A percentile compares a stretch with the other conserved stretches of the same genome.
Conservation (phyloP, 2,113 vertebrate species). For the Drymodes brunneopygia region DNA sequence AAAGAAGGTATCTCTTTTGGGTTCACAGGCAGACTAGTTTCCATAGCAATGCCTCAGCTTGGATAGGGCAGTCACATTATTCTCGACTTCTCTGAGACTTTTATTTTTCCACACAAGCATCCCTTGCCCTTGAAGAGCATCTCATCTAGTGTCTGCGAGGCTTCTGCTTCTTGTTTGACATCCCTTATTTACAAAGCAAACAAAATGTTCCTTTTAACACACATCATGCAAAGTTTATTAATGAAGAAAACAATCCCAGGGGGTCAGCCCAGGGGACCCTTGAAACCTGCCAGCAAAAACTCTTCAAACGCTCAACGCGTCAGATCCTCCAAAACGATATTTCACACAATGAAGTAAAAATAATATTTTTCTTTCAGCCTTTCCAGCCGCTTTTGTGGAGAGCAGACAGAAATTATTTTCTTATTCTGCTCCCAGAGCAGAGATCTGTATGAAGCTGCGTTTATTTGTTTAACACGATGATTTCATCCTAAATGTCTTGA, state of each 20-base stretch:
- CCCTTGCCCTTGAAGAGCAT: constrained; percentile 37
- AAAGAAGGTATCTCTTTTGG: constrained; percentile 24
- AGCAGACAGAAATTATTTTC: constrained; percentile 86
- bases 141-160: constrained; percentile 68
- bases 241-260: constrained; percentile 82
- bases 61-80: not conserved
- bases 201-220: constrained; percentile 80
- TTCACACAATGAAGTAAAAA: constrained; percentile 88
- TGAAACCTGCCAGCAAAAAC: constrained; percentile 80
- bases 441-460: constrained; percentile 77
- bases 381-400: constrained; percentile 79
- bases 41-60: constrained; percentile 24
- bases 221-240: constrained; percentile 85
- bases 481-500: constrained; percentile 84
- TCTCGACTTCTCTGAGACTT: constrained; percentile 30
- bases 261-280: constrained; percentile 73
- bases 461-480: constrained; percentile 85
- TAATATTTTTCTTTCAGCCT: constrained; percentile 87
- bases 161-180: constrained; percentile 79
- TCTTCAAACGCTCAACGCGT: constrained; percentile 77
- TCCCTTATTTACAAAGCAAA: constrained; percentile 83
- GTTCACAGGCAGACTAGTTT: constrained; percentile 37
- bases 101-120: not conserved
- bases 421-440: constrained; percentile 80
- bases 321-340: constrained; percentile 84